Evolutionary conservation across 2,113 vertebrate genomes (phyloP).

Genomic region (Fulmarus glacialis): DNA sequence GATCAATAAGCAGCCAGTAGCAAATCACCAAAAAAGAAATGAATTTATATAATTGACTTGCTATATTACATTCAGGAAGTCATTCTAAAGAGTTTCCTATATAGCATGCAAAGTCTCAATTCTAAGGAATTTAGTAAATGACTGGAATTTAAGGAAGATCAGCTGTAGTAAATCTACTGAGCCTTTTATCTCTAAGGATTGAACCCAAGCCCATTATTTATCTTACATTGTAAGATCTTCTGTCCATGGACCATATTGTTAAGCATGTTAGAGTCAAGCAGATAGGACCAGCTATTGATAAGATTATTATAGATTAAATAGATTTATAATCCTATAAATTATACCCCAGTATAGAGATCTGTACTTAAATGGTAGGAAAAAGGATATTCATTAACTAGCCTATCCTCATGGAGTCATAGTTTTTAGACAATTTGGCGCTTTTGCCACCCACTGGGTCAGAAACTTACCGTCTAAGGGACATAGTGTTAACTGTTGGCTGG

Average conservation of each 20-base stretch:
- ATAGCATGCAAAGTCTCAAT: not conserved
- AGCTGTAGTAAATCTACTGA: not conserved
- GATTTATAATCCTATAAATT: not conserved
- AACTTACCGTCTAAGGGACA: not conserved
- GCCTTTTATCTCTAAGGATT: not conserved
- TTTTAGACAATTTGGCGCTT: not conserved
- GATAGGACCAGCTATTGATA: not conserved
- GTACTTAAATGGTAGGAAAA: not conserved
- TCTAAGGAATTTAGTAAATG: not conserved
- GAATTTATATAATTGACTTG: conserved; percentile 23
- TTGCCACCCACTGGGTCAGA: not conserved
- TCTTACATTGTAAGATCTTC: not conserved
- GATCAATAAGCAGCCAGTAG: conserved; percentile 37
- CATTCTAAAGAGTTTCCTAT: not conserved
- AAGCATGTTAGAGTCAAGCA: not conserved
- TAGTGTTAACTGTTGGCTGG: not conserved
- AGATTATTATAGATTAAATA: not conserved
- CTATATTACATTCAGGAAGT: not conserved
- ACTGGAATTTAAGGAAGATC: not conserved
- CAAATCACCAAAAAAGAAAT: conserved; percentile 24
- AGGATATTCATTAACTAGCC: not conserved
- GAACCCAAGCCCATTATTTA: not conserved
- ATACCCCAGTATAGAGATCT: not conserved
- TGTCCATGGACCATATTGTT: not conserved
- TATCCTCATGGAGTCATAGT: not conserved